phyloP scores from a whole-genome alignment of 2,113 vertebrate species.

The Callorhinus ursinus region DNA sequence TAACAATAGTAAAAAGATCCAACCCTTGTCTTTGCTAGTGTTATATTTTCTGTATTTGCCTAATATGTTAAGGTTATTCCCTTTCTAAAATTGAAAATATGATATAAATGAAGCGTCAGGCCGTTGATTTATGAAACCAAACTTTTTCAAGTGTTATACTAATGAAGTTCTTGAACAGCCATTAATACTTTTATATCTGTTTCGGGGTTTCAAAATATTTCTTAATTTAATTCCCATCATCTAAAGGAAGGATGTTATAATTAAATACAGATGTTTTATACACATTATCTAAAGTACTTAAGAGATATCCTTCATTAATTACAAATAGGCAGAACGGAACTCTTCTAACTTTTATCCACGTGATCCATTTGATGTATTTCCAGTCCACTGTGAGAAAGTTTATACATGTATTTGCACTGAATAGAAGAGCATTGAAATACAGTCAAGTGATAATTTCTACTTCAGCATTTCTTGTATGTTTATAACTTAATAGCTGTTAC shows the following conservation, averaged over 20 bases:
- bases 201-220: constrained; percentile 85
- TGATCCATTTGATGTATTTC: neutral
- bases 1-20: constrained; percentile 45
- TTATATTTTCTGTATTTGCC: constrained; percentile 54
- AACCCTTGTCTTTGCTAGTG: constrained; percentile 24
- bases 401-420: neutral
- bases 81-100: constrained; percentile 66
- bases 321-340: constrained; percentile 74
- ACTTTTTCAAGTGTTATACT: constrained; percentile 82
- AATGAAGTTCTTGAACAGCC: constrained; percentile 83
- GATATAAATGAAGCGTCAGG: constrained; percentile 82
- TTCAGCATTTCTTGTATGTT: neutral
- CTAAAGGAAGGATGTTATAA: constrained; percentile 83
- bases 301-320: constrained; percentile 78
- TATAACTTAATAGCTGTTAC: neutral
- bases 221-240: constrained; percentile 87
- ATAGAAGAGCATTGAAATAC: neutral
- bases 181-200: constrained; percentile 86
- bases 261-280: constrained; percentile 86
- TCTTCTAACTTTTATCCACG: constrained; percentile 75
- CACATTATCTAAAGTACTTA: constrained; percentile 84
- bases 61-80: constrained; percentile 38
- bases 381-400: constrained; percentile 30
- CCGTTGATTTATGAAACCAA: constrained; percentile 84
- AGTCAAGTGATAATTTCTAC: neutral